These are phyloP conservation scores for Thalassoma bifasciatum DNA, from an alignment of 2,113 vertebrate genomes.

Conservation along the genomic window DNA sequence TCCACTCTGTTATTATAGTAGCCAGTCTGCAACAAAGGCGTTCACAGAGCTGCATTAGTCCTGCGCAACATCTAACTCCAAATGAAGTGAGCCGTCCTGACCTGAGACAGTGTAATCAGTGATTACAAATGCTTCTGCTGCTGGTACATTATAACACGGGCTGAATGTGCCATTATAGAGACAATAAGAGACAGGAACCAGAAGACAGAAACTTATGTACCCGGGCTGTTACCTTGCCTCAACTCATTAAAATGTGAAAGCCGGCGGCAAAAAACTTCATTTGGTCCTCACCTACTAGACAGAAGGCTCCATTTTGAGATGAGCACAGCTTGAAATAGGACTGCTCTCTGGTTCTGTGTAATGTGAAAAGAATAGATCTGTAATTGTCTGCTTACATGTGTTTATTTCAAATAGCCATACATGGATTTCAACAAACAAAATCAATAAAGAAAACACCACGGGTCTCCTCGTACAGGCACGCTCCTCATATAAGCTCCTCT, in stretches of 20 bases:
- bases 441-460: constrained; percentile 55
- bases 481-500: constrained; percentile 50
- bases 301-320: constrained; percentile 43
- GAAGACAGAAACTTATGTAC: constrained; percentile 28
- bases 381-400: constrained; percentile 48
- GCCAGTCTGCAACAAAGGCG: constrained; percentile 64
- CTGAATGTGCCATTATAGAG: constrained; percentile 46
- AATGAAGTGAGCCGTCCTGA: constrained; percentile 65
- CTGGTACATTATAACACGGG: constrained; percentile 38
- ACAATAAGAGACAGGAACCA: constrained; percentile 49
- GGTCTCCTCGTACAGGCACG: constrained; percentile 9
- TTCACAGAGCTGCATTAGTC: constrained; percentile 69
- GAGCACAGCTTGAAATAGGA: constrained; percentile 22
- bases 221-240: constrained; percentile 37
- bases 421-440: constrained; percentile 54
- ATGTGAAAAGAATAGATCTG: constrained; percentile 20
- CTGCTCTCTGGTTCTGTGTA: constrained; percentile 18
- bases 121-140: constrained; percentile 63
- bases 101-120: constrained; percentile 64
- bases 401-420: constrained; percentile 52
- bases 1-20: constrained; percentile 66
- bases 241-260: constrained; percentile 60
- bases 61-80: constrained; percentile 65
- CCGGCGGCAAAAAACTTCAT: constrained; percentile 46
- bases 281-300: constrained; percentile 35